Evolutionary conservation across 1,140 invertebrate species (phyloP), one percentile per base, ranked within the genome.

Genomic region (Bombyx mori): DNA sequence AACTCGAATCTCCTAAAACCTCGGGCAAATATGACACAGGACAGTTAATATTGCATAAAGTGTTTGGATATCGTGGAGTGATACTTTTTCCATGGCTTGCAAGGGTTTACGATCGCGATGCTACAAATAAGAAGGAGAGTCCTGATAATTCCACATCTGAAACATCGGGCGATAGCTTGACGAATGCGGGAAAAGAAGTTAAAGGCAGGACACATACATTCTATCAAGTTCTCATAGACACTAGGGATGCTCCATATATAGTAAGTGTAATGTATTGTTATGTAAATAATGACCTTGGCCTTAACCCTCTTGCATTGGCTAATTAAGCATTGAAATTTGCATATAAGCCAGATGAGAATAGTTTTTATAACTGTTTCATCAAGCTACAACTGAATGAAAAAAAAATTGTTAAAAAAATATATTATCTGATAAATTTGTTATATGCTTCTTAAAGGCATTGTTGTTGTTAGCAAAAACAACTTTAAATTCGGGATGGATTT

Each of bases 171-270:
- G 86, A 89, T 66, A 73, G 75, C 47, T 59, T 84, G 18, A 84
- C 84, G 42, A 88, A 91, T 63, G 93, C 93, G 48, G 92, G 93
- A 8, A 95, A 95, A 81, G 96, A 97, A 89, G 95, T 98, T 1
- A 96, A 96, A 87, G 95, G 96, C 49, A 91, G 92, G 75, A 95
- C 94, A 10, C 96, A 98, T 69, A 95, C 95, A n/a, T 99, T 98
- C 82, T 99, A 99, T 86, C 97, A 99, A 90, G 97, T 98, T 18
- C 89, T 99, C 6, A 98, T 99, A 73, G 98, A 99, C 88, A 95
- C 96, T 57, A 90, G 97, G 78, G 98, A 99, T 90, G 97, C 96
- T 82, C 97, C 97, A 26, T 96, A 94, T 85, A 98, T 99, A 88
- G 96, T 97, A 91, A 93, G 93, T 91, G 35, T 44, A 8, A 18